phyloP scores from a whole-genome alignment of 92 coral and sea anemone species.

The Meandrina meandrites region DNA sequence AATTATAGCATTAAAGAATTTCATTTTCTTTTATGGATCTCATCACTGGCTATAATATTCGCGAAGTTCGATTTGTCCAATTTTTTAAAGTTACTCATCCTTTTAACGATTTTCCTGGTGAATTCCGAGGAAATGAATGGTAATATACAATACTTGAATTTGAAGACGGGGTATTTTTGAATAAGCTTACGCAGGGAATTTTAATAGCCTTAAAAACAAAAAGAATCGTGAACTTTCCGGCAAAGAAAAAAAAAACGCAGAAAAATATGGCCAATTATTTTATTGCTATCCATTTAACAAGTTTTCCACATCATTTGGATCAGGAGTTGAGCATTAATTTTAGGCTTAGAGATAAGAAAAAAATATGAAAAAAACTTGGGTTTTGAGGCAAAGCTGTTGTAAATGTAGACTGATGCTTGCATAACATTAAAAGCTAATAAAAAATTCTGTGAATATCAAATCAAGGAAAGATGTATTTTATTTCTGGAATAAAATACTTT shows the following conservation, averaged over 20 bases:
- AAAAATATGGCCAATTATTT: conserved; percentile 21
- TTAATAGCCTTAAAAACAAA: not conserved
- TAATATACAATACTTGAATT: not conserved
- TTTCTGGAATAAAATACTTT: not conserved
- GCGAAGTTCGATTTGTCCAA: not conserved
- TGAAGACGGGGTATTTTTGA: not conserved
- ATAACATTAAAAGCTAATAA: conserved; percentile 19
- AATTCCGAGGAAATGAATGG: not conserved
- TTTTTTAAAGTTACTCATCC: not conserved
- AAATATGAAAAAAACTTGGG: not conserved
- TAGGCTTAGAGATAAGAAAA: not conserved
- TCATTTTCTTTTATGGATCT: not conserved
- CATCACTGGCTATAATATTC: not conserved
- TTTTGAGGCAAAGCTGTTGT: too few species aligned
- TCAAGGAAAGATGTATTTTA: not conserved
- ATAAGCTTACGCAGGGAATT: not conserved
- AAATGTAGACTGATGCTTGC: not conserved
- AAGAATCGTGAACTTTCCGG: not conserved
- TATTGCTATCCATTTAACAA: conserved; percentile 23
- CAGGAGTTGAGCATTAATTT: not conserved
- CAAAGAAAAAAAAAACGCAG: not conserved
- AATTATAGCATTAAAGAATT: not conserved
- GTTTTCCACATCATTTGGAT: conserved; percentile 19
- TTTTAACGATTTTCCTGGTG: not conserved
- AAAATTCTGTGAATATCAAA: not conserved